Evolutionary conservation across 1,140 invertebrate genomes (phyloP), one percentile per base, ranked within the genome.

Genomic region (Aphelenchoides fujianensis): DNA sequence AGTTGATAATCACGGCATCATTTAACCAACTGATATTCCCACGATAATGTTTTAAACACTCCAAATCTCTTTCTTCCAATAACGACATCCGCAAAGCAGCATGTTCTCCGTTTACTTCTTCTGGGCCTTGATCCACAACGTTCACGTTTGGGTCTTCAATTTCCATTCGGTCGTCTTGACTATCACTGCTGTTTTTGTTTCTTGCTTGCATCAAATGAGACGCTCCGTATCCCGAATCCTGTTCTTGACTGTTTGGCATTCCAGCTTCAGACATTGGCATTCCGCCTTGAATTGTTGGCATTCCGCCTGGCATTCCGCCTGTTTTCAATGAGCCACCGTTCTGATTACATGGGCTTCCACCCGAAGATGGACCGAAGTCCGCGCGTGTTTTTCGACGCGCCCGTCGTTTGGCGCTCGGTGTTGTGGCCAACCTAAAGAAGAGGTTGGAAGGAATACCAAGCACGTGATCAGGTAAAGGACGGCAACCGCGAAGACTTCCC

Each of bases 1-100:
- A 59, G 34, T 19, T 7, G 27, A 59, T 59, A 7, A 59, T 23
- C 5, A 59, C 55, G 19, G 28, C 23, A 32, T 59, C 19, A 23
- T 59, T 59, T 19, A 59, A 59, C 55, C 55, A 59, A 59, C 55
- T 59, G 5, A 30, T 19, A 5, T 7, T 5, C 28, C 55, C 55
- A 5, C 5, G 19, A 23, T 59, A 59, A 5, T 7, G 7, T 7
- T 23, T 59, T 32, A 59, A 23, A 59, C 55, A 59, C 7, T 23
- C 5, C 19, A 59, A 59, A 59, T 59, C 55, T 16, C 19, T 19
- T 59, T 59, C 55, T 5, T 59, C 5, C 19, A 59, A 59, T 59
- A 48, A 48, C 41, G 41, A 48, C 41, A 16, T 12, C 23, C 41
- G 12, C 23, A 48, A 48, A n/a, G n/a, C n/a, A n/a, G n/a, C n/a